These are phyloP conservation scores for Heliornis fulica DNA, from an alignment of 2,113 vertebrate species.

Conservation along the genomic window DNA sequence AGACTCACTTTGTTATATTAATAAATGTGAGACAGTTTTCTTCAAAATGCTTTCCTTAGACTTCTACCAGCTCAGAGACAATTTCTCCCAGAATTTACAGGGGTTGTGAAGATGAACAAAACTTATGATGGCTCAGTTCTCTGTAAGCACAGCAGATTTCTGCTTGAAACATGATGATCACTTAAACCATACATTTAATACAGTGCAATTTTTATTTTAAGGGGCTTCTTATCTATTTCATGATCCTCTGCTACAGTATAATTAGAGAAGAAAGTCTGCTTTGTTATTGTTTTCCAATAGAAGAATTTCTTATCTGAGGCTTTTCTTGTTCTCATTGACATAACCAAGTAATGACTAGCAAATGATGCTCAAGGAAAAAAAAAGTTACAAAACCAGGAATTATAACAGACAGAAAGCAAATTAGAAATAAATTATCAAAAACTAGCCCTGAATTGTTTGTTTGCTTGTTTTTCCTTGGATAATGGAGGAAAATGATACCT, in stretches of 20 bases:
- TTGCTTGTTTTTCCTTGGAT: neutral
- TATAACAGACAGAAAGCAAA: neutral
- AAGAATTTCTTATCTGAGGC: neutral
- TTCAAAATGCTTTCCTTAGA: neutral
- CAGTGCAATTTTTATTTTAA: neutral
- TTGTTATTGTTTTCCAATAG: neutral
- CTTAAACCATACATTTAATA: neutral
- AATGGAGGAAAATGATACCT: neutral
- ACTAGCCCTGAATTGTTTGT: neutral
- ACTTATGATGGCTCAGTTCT: neutral
- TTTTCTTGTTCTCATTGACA: neutral
- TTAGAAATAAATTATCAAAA: neutral
- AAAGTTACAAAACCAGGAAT: neutral
- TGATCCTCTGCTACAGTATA: neutral
- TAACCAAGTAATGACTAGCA: neutral
- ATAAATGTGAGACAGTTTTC: slow-evolving; percentile 7
- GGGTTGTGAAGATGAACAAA: neutral
- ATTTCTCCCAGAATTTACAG: neutral
- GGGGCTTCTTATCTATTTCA: neutral
- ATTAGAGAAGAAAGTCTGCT: neutral
- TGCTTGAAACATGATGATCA: neutral
- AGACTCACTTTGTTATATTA: slow-evolving; percentile 14
- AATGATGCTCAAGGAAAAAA: neutral
- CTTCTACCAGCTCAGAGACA: neutral
- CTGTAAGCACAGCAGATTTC: neutral